phyloP scores from a whole-genome alignment of 2,113 vertebrate genomes.

The Tragelaphus scriptus region DNA sequence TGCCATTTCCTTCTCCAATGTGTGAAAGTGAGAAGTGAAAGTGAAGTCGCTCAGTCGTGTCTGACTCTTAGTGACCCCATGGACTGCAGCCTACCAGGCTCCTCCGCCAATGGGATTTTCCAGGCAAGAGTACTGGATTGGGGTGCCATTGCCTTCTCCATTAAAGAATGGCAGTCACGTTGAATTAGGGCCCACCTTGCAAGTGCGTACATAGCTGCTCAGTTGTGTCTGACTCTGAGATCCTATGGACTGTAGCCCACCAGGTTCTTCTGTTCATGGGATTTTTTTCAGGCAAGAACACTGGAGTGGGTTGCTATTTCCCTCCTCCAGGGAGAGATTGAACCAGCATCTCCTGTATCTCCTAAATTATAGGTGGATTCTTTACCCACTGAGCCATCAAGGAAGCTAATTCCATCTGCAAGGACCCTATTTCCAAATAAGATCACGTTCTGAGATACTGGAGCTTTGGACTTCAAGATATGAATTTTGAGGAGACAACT shows the following conservation, averaged over 20 bases:
- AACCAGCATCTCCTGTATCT: not conserved
- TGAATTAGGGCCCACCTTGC: not conserved
- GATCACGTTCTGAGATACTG: not conserved
- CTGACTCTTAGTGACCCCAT: too few relatives aligned
- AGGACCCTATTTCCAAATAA: not conserved
- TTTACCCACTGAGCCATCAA: not conserved
- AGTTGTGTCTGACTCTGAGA: not conserved
- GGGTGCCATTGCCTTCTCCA: too few relatives aligned
- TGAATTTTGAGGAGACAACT: not conserved
- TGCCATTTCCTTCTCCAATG: too few relatives aligned
- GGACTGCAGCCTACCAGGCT: too few relatives aligned
- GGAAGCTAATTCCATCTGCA: not conserved
- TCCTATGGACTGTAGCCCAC: not conserved
- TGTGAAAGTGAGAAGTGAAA: too few relatives aligned
- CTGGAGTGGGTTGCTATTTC: not conserved
- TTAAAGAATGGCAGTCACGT: not conserved
- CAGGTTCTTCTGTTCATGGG: not conserved
- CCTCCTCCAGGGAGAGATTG: not conserved
- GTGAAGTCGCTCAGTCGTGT: too few relatives aligned
- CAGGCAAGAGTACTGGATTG: too few relatives aligned
- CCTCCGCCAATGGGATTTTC: too few relatives aligned
- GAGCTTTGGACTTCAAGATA: not conserved
- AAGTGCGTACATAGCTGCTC: rapidly evolving
- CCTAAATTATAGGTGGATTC: not conserved
- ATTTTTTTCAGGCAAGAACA: not conserved